Evolutionary conservation across 2,888 invertebrate species (phyloP), one percentile per base, ranked within the genome.

Genomic region (Drosophila eohydei): DNA sequence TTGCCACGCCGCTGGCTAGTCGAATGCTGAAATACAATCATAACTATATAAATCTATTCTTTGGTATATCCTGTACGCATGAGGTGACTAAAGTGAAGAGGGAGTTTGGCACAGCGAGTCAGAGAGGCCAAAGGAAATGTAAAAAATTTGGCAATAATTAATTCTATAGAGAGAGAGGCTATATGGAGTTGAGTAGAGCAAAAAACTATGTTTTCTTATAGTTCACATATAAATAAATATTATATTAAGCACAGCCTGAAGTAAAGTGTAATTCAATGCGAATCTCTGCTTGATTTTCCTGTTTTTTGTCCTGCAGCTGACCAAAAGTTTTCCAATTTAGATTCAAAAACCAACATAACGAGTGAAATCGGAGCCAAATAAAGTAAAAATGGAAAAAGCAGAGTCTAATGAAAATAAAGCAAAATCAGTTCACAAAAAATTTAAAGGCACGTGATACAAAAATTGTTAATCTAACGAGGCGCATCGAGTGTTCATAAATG

Each of bases 281-380:
- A n/a, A 7, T 14, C 54, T 48, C 12, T 3, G 7, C 11, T 26
- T 2, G 5, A 44, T 40, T 43, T 65, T 54, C 8, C 11, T 50
- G n/a, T 2, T 0, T 7, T 38, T 64, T 43, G 60, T 26, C 14
- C 7, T 52, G n/a, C 48, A 48, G 16, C 62, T 52, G 46, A 30
- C 48, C 21, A 74, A 79, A 86, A 87, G 71, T 86, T 86, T 86
- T 87, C 79, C 81, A 84, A 87, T 87, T 84, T 80, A 74, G 79
- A 79, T 76, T 84, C 79, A 84, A 72, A 83, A 73, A 56, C 56
- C 59, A 52, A 44, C 44, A 63, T 44, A 73, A 58, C 62, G 67
- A 68, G 60, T 61, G 38, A 58, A 74, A 54, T 43, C 64, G 26
- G 28, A 34, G 52, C n/a, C 52, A 4, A 21, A 14, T 26, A 2